Conservation (phyloP, 2,113 vertebrate species). For the Nematolebias whitei region DNA sequence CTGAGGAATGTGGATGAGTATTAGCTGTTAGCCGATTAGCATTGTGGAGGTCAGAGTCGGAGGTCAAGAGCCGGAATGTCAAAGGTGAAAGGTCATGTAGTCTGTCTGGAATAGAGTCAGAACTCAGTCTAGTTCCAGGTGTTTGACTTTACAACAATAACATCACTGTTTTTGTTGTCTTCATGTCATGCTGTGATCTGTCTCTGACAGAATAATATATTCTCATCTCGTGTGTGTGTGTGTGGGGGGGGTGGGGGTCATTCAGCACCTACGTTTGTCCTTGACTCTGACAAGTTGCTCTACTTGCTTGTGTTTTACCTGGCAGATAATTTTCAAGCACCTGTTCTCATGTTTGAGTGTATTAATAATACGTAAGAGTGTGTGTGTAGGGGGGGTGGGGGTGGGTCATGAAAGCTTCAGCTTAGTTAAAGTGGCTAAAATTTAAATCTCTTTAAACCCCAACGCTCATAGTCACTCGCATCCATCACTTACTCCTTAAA, state of each 20-base stretch:
- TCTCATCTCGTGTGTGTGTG: slow-evolving; percentile 11
- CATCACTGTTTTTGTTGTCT: background rate
- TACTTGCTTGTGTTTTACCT: slow-evolving; percentile 73
- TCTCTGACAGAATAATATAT: background rate
- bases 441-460: slow-evolving; percentile 56
- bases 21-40: slow-evolving; percentile 75
- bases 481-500: slow-evolving; percentile 57
- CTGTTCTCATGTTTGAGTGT: slow-evolving; percentile 39
- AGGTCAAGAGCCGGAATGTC: slow-evolving; percentile 68
- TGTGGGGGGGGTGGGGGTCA: slow-evolving; percentile 1
- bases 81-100: slow-evolving; percentile 62
- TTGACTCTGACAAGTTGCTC: slow-evolving; percentile 76
- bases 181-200: slow-evolving; percentile 3
- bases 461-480: slow-evolving; percentile 21
- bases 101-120: slow-evolving; percentile 58
- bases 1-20: slow-evolving; percentile 57
- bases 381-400: slow-evolving; percentile 2
- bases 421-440: slow-evolving; percentile 63
- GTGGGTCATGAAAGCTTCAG: slow-evolving; percentile 12
- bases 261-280: slow-evolving; percentile 5
- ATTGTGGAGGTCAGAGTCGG: slow-evolving; percentile 41
- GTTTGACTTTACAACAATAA: background rate
- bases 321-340: slow-evolving; percentile 69
- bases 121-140: slow-evolving; percentile 4
- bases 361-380: slow-evolving; percentile 11